A percentile compares a stretch with the other conserved stretches of the same genome.
Conservation (phyloP, 2,113 vertebrate genomes). For the Martes martes region DNA sequence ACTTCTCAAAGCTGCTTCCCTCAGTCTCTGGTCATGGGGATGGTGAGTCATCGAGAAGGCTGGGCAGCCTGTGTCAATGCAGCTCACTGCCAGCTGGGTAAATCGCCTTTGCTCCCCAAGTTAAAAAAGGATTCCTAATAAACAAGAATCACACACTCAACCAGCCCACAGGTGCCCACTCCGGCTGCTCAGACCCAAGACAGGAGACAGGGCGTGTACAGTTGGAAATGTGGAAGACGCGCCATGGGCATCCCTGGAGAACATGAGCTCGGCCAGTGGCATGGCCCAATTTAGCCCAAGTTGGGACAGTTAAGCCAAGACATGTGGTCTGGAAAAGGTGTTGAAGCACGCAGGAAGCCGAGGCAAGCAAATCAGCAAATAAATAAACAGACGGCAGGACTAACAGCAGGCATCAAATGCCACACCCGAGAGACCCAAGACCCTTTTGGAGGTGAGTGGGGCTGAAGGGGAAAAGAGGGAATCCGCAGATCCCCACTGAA, state of each 20-base stretch:
- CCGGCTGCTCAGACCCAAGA: not conserved
- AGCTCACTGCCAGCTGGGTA: not conserved
- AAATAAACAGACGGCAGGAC: not conserved
- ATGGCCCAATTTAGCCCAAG: constrained; percentile 64
- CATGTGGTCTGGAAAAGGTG: constrained; percentile 55
- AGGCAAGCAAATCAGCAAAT: constrained; percentile 26
- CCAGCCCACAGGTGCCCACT: not conserved
- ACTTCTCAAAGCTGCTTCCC: constrained; percentile 11
- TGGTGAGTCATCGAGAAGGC: not conserved
- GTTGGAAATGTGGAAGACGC: not conserved
- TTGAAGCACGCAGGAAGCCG: constrained; percentile 32
- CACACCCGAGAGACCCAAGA: not conserved
- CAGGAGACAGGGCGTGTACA: not conserved
- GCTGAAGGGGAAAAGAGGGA: not conserved
- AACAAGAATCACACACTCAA: not conserved
- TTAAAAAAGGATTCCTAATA: constrained; percentile 29
- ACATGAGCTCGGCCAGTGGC: constrained; percentile 20
- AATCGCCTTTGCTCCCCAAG: not conserved
- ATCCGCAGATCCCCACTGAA: not conserved
- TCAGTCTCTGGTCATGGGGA: not conserved
- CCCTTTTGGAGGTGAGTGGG: not conserved
- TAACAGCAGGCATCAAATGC: not conserved
- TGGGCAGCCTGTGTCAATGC: not conserved
- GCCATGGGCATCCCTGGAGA: constrained; percentile 11
- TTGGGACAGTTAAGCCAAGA: constrained; percentile 72